These are phyloP conservation scores for Lepus townsendii DNA, from an alignment of 2,797 vertebrate species.

Conservation along the genomic window DNA sequence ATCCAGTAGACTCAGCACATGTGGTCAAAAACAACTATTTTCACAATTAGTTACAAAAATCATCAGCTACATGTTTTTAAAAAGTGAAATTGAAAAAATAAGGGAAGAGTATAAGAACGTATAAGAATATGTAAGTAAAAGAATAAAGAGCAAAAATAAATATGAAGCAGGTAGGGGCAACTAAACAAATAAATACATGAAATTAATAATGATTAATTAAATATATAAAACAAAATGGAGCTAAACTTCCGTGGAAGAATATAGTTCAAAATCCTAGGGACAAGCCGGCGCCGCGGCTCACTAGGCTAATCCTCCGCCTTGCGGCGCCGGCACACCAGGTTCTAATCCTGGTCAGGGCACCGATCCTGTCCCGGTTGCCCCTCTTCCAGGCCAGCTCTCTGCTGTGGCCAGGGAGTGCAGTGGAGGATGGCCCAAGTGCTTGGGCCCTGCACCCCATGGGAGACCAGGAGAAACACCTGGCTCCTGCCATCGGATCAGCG, in stretches of 20 bases:
- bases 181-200: not conserved
- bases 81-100: not conserved
- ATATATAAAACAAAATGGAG: not conserved
- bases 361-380: no score
- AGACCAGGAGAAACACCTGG: no score
- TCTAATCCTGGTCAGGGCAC: no score
- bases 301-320: no score
- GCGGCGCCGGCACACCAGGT: no score
- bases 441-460: no score
- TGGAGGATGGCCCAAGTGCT: no score
- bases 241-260: not conserved
- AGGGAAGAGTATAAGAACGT: not conserved
- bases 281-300: not conserved
- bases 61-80: not conserved
- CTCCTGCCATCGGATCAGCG: no score
- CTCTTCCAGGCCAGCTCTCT: no score
- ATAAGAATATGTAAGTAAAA: not conserved
- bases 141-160: not conserved
- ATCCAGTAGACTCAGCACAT: slow-evolving; percentile 13
- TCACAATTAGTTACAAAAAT: not conserved
- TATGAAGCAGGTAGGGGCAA: not conserved
- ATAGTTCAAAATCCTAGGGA: not conserved
- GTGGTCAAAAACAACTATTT: not conserved
- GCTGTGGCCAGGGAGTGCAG: no score
- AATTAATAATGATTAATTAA: not conserved